Conservation (phyloP, 2,888 invertebrate genomes). For the Noctua fimbriata region DNA sequence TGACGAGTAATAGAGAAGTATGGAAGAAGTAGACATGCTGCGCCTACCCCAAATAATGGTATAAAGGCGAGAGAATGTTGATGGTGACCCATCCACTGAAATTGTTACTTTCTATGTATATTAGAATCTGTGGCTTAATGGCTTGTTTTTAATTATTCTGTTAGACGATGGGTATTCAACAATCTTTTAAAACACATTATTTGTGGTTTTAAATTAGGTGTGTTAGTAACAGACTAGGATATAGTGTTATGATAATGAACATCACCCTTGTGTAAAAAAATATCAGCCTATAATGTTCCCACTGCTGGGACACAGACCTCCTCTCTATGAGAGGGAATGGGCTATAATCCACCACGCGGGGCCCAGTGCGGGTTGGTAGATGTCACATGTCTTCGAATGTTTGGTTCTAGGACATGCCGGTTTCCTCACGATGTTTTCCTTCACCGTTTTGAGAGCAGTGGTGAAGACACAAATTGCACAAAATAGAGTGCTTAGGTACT, state of each 20-base stretch:
- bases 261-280: not conserved
- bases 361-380: not conserved
- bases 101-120: not conserved
- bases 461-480: not conserved
- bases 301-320: not conserved
- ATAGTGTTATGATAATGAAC: not conserved
- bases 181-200: constrained; percentile 6
- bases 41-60: no score
- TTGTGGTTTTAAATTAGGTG: not conserved
- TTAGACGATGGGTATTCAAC: not conserved
- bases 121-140: not conserved
- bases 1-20: no score
- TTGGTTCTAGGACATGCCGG: not conserved
- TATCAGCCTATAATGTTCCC: not conserved
- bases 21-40: no score
- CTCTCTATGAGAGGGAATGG: not conserved
- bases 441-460: not conserved
- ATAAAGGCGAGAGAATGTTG: no score
- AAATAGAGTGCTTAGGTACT: not conserved
- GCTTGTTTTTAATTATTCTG: not conserved
- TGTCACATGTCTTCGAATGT: constrained; percentile 1
- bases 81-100: not conserved
- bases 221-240: not conserved
- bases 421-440: constrained; percentile 3
- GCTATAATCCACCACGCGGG: not conserved